Evolutionary conservation across 1,140 invertebrate genomes (phyloP), one percentile per base, ranked within the genome.

Genomic region (Diachasmimorpha longicaudata): DNA sequence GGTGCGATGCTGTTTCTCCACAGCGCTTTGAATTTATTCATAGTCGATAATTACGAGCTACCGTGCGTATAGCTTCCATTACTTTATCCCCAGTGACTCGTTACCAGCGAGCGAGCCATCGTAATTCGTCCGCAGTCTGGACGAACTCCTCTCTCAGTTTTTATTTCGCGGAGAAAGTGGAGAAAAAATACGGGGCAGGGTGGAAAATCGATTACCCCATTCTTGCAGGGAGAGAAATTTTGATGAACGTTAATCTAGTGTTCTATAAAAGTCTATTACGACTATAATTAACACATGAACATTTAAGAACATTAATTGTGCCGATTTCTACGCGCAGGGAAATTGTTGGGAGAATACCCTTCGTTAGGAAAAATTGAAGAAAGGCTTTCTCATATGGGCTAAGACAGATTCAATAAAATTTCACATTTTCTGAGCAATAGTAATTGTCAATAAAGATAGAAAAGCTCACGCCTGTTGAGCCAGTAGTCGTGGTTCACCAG

Each of bases 21-120:
- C 23, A 8, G 23, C 48, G 13, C 36, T 74, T 16, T 52, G 39
- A 73, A 74, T 77, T 77, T 77, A 77, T 77, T 46, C 68, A 77
- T 48, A 74, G 72, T 70, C 72, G 48, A 77, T 77, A 77, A 77
- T 77, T 77, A 70, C 44, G 19, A 44, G 46, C 46, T 14, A 70
- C n/a, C 46, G 5, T 66, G 36, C n/a, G 25, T 66, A 66, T 66
- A 66, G 0, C 23, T 63, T 63, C 39, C 46, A 75, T 70, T 75
- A 70, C 44, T 70, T 63, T 63, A 70, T 75, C 37, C 74, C 68
- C 48, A 16, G 16, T 75, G 68, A 69, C 74, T 75, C 67, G 31
- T 75, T 55, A n/a, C 21, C 39, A 11, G 23, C 9, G 31, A 31
- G 31, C 31, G 6, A 11, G 16, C 44, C 6, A 14, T 70, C 48